A percentile compares a stretch with the other conserved stretches of the same genome.
Conservation (phyloP, 2,113 vertebrate genomes). For the Pithys albifrons region DNA sequence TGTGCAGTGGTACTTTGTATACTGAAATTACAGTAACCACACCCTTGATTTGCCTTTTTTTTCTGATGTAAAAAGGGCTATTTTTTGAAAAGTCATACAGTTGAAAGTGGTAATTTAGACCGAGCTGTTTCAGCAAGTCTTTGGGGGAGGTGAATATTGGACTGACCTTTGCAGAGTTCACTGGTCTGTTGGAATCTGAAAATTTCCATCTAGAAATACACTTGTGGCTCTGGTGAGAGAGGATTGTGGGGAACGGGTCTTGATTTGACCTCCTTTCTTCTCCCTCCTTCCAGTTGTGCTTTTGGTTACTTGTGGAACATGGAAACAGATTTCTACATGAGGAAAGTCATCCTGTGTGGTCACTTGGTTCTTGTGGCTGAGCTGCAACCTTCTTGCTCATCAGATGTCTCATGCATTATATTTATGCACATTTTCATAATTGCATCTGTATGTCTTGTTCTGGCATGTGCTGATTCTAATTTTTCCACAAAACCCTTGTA, state of each 20-base stretch:
- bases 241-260: neutral
- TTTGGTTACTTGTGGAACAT: neutral
- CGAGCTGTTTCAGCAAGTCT: slow-evolving; percentile 45
- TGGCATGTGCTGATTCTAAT: neutral
- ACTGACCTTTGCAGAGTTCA: slow-evolving; percentile 38
- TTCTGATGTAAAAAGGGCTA: neutral
- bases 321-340: neutral
- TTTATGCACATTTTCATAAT: neutral
- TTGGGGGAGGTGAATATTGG: neutral
- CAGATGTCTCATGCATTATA: neutral
- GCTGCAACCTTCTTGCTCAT: neutral
- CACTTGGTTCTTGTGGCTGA: neutral
- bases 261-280: neutral
- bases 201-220: neutral
- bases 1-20: neutral
- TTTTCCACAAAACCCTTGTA: neutral
- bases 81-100: neutral
- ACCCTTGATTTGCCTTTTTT: slow-evolving; percentile 1
- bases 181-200: slow-evolving; percentile 2
- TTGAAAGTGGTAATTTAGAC: slow-evolving; percentile 34
- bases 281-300: neutral
- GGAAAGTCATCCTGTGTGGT: neutral
- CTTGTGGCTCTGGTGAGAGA: neutral
- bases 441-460: neutral
- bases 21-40: slow-evolving; percentile 14